Percentiles rank a stretch among this genome's conserved stretches.
Evolutionary conservation across 2,797 vertebrate genomes (phyloP).

Genomic region (Phyllotis vaccarum): DNA sequence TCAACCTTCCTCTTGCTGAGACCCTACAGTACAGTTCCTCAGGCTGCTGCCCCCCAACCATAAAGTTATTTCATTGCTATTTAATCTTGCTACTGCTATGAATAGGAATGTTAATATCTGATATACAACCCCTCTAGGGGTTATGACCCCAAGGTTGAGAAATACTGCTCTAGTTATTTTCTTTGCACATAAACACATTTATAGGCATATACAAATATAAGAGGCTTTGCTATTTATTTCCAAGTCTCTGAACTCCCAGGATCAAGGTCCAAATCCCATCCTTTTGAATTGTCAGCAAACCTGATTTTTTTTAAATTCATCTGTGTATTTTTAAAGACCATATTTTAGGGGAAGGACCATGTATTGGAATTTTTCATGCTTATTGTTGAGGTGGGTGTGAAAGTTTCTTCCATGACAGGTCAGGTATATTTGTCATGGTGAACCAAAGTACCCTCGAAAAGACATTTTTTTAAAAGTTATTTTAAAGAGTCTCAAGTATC

Average conservation of each 20-base stretch:
- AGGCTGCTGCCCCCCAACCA: neutral
- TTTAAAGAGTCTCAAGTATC: neutral
- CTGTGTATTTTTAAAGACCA: neutral
- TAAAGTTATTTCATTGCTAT: neutral
- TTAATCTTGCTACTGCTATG: neutral
- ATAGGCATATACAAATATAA: no score
- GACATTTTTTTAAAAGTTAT: neutral
- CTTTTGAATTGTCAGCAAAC: neutral
- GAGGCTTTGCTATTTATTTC: neutral
- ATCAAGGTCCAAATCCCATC: neutral
- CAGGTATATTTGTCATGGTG: neutral
- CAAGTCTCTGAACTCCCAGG: neutral
- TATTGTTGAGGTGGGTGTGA: neutral
- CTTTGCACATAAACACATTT: neutral
- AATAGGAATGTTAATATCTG: neutral
- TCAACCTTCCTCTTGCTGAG: neutral
- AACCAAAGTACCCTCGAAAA: neutral
- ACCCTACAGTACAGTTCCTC: neutral
- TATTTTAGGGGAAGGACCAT: neutral
- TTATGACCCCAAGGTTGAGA: neutral
- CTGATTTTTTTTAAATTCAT: slow-evolving; percentile 28
- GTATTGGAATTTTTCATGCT: neutral
- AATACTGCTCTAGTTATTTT: neutral
- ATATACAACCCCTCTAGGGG: neutral
- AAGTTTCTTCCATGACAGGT: neutral